Percentiles rank a stretch among this genome's conserved stretches.
Conservation (phyloP, 1,140 invertebrate species). For the Nomia melanderi region DNA sequence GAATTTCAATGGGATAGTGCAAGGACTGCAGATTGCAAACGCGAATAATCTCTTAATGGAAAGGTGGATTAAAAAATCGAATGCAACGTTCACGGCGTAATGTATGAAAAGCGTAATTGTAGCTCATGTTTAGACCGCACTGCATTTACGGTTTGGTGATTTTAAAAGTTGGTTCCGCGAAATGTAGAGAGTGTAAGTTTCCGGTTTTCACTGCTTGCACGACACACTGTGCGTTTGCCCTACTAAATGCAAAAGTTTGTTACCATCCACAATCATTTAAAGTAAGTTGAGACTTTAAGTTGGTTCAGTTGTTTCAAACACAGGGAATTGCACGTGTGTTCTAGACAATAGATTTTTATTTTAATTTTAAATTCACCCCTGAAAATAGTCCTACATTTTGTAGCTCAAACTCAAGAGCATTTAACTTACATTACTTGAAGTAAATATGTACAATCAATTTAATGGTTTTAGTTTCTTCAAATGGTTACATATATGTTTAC, state of each 20-base stretch:
- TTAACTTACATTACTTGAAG: no score
- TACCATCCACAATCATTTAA: slow-evolving; percentile 5
- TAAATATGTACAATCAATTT: no score
- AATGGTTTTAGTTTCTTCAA: no score
- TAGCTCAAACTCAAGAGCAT: no score
- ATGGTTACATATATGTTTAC: no score
- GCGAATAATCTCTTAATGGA: neutral
- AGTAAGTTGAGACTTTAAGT: slow-evolving; percentile 9
- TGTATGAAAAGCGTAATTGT: neutral
- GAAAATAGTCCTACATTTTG: no score
- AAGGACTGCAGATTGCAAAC: neutral
- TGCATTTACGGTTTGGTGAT: neutral
- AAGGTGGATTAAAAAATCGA: neutral
- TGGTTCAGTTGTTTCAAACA: neutral
- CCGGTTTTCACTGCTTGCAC: neutral
- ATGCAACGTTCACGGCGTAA: neutral
- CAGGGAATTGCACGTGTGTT: neutral
- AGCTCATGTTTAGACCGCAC: neutral
- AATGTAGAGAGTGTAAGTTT: slow-evolving; percentile 1
- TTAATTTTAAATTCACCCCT: no score
- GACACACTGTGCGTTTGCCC: neutral
- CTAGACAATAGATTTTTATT: neutral
- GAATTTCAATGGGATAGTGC: no score
- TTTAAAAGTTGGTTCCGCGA: slow-evolving; percentile 2
- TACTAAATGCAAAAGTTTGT: slow-evolving; percentile 20